Percentiles rank a stretch among this genome's conserved stretches.
Evolutionary conservation across 37 sponge, comb jelly and placozoan species (phyloP).

Genomic region (Theonella swinhoei): DNA sequence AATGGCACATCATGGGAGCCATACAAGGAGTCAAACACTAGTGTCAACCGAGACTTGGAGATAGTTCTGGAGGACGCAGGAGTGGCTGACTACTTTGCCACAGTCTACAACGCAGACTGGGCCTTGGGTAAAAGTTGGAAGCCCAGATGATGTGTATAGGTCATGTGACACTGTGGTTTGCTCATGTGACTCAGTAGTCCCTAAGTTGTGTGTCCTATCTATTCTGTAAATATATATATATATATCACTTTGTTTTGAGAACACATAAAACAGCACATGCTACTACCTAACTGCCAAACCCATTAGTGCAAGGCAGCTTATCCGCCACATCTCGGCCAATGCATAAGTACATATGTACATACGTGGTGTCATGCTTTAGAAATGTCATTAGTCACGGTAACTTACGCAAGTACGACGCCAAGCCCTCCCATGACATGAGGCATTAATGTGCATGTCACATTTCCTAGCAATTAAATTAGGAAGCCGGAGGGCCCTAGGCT

Average conservation of each 20-base stretch:
- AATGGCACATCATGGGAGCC: conserved; percentile 47
- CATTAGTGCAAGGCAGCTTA: too few relatives aligned
- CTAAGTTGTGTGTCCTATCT: too few relatives aligned
- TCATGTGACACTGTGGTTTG: background rate
- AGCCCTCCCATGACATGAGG: too few relatives aligned
- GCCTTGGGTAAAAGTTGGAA: conserved; percentile 60
- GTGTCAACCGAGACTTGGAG: conserved; percentile 72
- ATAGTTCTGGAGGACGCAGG: conserved; percentile 42
- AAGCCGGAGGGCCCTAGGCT: too few relatives aligned
- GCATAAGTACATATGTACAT: too few relatives aligned
- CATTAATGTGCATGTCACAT: too few relatives aligned
- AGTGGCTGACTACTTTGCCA: conserved; percentile 52
- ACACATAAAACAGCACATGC: background rate
- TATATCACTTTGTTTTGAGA: background rate
- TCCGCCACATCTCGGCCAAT: too few relatives aligned
- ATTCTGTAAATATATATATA: background rate
- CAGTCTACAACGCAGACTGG: conserved; percentile 71
- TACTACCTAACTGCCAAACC: too few relatives aligned
- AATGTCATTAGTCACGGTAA: too few relatives aligned
- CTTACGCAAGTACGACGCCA: too few relatives aligned
- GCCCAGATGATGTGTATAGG: conserved; percentile 26
- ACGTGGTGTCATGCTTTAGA: too few relatives aligned
- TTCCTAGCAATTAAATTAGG: too few relatives aligned
- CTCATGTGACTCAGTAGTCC: background rate
- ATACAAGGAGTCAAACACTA: conserved; percentile 26